These are phyloP conservation scores for Opisthograptis luteolata DNA, from an alignment of 2,888 invertebrate species.

Conservation along the genomic window DNA sequence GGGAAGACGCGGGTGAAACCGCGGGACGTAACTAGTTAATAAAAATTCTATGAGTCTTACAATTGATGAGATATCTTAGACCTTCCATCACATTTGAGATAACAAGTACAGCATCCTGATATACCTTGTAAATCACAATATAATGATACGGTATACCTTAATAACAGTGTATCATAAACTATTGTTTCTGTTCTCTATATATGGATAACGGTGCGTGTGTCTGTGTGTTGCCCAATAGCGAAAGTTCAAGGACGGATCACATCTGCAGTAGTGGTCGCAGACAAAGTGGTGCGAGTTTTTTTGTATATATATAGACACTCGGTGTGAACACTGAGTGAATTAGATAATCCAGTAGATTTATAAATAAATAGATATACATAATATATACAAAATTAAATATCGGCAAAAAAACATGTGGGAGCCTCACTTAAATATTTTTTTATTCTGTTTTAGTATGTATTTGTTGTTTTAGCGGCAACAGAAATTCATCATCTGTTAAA, in stretches of 20 bases:
- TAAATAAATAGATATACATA: too few relatives aligned
- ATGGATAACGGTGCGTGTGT: slow-evolving; percentile 21
- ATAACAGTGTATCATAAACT: slow-evolving; percentile 29
- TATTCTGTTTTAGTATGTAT: too few relatives aligned
- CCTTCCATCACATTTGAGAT: slow-evolving; percentile 4
- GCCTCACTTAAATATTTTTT: too few relatives aligned
- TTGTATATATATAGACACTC: not conserved
- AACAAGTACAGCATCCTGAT: slow-evolving; percentile 10
- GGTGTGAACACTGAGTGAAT: too few relatives aligned
- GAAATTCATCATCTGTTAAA: too few relatives aligned
- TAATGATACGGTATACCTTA: slow-evolving; percentile 18
- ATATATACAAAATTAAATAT: too few relatives aligned
- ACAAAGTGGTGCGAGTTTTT: slow-evolving; percentile 18
- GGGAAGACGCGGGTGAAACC: too few relatives aligned
- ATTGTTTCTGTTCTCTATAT: slow-evolving; percentile 32
- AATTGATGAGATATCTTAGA: too few relatives aligned
- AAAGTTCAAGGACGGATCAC: slow-evolving; percentile 44
- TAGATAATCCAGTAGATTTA: too few relatives aligned
- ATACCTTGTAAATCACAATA: slow-evolving; percentile 17
- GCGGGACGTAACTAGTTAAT: not conserved
- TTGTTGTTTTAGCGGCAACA: too few relatives aligned
- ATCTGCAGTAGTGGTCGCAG: slow-evolving; percentile 28
- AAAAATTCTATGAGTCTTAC: slow-evolving; percentile 1
- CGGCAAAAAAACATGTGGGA: too few relatives aligned
- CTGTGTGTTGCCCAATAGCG: slow-evolving; percentile 39